Base-by-base conservation (phyloP, 2,888 invertebrate genomes). In the Ommatoiulus sabulosus region DNA sequence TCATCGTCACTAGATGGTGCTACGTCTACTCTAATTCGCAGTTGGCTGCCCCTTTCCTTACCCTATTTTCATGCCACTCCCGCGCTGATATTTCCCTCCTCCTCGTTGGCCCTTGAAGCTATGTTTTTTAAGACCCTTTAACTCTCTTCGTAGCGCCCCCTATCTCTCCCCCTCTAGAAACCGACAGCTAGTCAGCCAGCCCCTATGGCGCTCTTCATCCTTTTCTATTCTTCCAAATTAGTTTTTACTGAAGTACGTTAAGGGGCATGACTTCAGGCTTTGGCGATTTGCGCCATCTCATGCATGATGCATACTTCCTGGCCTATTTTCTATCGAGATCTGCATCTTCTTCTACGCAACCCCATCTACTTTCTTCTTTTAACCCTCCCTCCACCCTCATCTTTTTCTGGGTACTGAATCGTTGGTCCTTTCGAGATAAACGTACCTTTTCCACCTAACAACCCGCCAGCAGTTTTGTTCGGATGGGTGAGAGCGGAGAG, bases 291-390 rank as follows among this genome's bases (percentile, higher is more conserved):
- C 44, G 46, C 46, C 85, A 85, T 85, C 46, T 85, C 85, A 85
- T 85, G 85, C 85, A 85, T 85, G 85, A 85, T 85, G 85, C 46
- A 46, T 85, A 85, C 85, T 85, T 85, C 85, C 85, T 85, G 72
- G 72, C 72, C 72, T 72, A 72, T 72, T 72, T 72, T 72, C 72
- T 72, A 72, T 72, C 72, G 72, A 20, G 72, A 72, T 72, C 72
- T 72, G 72, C 72, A 72, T 72, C 72, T 72, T 72, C 72, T 72
- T 24, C 72, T 72, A 24, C n/a, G 6, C 10, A 72, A 72, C 72
- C 72, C 72, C 72, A 24, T 72, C 72, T 46, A 44, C 17, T 80
- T 15, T 84, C 84, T 44, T 17, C 20, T 17, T 84, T 15, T 12
- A 6, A 8, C 46, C 85, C 46, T 85, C 24, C 24, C 24, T n/a